These are phyloP conservation scores for Cyphomyrus plagiostoma DNA, from an alignment of 2,113 vertebrate genomes.

Conservation along the genomic window DNA sequence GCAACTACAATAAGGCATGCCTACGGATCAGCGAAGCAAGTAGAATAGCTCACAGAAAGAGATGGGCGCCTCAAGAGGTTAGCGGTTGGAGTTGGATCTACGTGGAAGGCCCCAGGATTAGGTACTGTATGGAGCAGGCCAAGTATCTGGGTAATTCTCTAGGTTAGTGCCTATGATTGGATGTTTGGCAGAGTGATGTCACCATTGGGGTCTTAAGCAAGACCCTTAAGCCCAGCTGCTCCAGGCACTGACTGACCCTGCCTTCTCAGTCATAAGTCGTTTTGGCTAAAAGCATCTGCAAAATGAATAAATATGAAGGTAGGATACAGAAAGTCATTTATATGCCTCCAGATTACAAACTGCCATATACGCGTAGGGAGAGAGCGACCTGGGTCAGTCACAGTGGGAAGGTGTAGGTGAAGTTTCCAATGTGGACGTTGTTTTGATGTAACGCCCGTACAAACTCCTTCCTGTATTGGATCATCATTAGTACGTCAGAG, in stretches of 20 bases:
- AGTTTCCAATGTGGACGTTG: background rate
- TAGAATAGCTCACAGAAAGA: background rate
- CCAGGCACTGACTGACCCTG: background rate
- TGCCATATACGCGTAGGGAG: background rate
- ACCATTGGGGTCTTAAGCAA: background rate
- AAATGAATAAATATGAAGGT: background rate
- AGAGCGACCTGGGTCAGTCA: background rate
- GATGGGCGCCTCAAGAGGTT: background rate
- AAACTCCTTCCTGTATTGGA: background rate
- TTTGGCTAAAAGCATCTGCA: background rate
- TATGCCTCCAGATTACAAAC: background rate
- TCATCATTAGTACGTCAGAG: too few relatives aligned
- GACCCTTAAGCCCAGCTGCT: background rate
- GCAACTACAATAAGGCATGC: background rate
- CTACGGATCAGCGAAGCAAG: background rate
- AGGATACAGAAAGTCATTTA: background rate
- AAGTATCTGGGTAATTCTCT: background rate
- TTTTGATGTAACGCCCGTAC: background rate
- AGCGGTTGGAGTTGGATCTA: background rate
- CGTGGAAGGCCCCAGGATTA: background rate
- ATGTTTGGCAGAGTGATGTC: background rate
- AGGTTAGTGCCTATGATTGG: background rate
- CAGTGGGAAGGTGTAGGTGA: background rate
- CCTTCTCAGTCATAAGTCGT: background rate
- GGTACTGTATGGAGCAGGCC: background rate